Base-by-base conservation (phyloP, 92 coral and sea anemone genomes). In the Parazoanthus swiftii region DNA sequence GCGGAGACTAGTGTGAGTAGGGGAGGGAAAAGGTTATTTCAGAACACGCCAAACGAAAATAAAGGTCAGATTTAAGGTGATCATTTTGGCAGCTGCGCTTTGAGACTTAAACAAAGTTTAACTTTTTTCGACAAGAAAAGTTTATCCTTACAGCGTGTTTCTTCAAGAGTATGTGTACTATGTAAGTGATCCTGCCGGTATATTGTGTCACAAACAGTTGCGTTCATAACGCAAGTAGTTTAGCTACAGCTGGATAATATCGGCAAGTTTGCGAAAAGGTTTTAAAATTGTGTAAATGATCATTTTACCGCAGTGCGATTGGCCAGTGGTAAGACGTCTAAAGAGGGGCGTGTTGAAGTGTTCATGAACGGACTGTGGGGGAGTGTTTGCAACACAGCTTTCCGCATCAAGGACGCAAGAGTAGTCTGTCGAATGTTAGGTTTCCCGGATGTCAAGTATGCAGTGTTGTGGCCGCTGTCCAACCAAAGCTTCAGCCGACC, bases 261-360 rank as follows among this genome's bases (percentile, higher is more conserved):
- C 74, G 36, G 29, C 29, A 8, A 0, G 26, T n/a, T 21, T 70
- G 33, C 14, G 13, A 70, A n/a, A 4, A 70, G 36, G 11, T 29
- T 4, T 20, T n/a, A 23, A 1, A 70, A 6, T 4, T 70, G 26
- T 70, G n/a, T n/a, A 70, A 70, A 36, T 56, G 14, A 54, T 54
- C 18, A 13, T 54, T 7, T 81, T 42, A 2, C 25, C 25, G 63
- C 76, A 67, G 86, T 83, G 13, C 86, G 77, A 11, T 48, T 83
- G 43, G 25, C 23, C 0, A 65, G 42, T 15, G 56, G 78, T 29
- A 26, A 29, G 13, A n/a, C 13, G 11, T 29, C 86, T 15, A 48
- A 25, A 42, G 86, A 83, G 70, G 86, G 86, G 11, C 86, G 86
- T 42, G 43, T 83, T 0, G 86, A 83, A 35, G 86, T 83, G 10